Evolutionary conservation across 64 coral and sea anemone species (phyloP).

Genomic region (Anthopleura sola): DNA sequence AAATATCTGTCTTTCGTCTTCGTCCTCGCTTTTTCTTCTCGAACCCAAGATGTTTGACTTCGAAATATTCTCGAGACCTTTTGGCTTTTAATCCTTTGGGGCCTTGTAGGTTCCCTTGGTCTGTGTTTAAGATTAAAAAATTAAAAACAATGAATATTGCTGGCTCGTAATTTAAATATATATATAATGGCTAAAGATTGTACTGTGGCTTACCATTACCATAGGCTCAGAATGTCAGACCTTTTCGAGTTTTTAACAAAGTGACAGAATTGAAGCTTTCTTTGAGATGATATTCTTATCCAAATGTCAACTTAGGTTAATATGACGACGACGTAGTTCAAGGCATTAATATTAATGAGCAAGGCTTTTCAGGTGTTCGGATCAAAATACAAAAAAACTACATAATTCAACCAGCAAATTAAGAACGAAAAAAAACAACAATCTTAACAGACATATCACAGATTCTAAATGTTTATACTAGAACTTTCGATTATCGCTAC

Average conservation of each 20-base stretch:
- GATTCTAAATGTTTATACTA: too few species aligned
- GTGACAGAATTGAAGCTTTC: background rate
- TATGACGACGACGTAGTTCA: background rate
- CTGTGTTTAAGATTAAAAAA: conserved; percentile 22
- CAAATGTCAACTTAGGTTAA: background rate
- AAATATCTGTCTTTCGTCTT: conserved; percentile 73
- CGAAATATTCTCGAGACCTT: conserved; percentile 93
- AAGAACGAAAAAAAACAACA: background rate
- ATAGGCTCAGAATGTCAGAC: background rate
- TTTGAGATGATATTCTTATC: background rate
- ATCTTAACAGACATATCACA: background rate
- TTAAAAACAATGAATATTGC: background rate
- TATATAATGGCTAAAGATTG: background rate
- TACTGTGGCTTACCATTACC: background rate
- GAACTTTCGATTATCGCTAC: too few species aligned
- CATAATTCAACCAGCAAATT: background rate
- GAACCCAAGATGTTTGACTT: conserved; percentile 93
- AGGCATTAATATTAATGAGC: background rate
- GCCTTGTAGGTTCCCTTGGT: conserved; percentile 95
- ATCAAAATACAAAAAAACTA: background rate
- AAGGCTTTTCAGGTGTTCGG: background rate
- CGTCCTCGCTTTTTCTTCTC: conserved; percentile 97
- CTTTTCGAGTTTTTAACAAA: background rate
- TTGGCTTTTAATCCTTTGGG: conserved; percentile 99
- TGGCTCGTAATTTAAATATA: background rate